These are phyloP conservation scores for Schizotus pectinicornis DNA, from an alignment of 2,888 invertebrate species.

Conservation along the genomic window DNA sequence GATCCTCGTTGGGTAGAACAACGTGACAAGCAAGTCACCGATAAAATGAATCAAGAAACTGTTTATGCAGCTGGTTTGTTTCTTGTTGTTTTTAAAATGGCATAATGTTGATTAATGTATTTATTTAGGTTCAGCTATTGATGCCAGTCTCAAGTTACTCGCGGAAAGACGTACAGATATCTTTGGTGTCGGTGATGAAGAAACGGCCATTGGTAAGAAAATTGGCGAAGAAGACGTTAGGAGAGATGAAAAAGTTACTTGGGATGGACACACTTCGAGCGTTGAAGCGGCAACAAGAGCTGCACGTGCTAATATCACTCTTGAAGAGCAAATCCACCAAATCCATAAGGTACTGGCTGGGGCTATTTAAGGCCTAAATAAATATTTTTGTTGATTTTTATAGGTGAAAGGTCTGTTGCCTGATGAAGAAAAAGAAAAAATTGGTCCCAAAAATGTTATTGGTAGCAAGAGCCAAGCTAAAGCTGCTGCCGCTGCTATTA, in stretches of 20 bases:
- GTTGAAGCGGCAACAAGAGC: constrained; percentile 95
- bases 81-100: constrained; percentile 3
- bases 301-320: constrained; percentile 91
- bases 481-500: constrained; percentile 53
- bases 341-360: constrained; percentile 77
- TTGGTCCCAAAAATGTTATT: constrained; percentile 85
- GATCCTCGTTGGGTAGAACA: constrained; percentile 99
- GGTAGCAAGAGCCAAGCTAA: constrained; percentile 48
- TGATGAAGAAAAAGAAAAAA: constrained; percentile 96
- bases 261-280: constrained; percentile 98
- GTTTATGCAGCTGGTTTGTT: constrained; percentile 71
- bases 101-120: constrained; percentile 49
- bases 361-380: background rate
- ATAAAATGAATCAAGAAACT: constrained; percentile 90
- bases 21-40: constrained; percentile 90
- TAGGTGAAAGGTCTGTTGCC: constrained; percentile 87
- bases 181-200: constrained; percentile 98
- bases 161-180: constrained; percentile 99
- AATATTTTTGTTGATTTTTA: constrained; percentile 23
- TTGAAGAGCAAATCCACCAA: constrained; percentile 97
- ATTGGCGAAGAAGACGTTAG: constrained; percentile 85
- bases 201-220: constrained; percentile 99
- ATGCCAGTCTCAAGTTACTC: constrained; percentile 91
- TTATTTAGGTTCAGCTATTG: constrained; percentile 87
- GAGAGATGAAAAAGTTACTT: constrained; percentile 91